Conservation (phyloP, 2,888 invertebrate species). For the Acheta domesticus region DNA sequence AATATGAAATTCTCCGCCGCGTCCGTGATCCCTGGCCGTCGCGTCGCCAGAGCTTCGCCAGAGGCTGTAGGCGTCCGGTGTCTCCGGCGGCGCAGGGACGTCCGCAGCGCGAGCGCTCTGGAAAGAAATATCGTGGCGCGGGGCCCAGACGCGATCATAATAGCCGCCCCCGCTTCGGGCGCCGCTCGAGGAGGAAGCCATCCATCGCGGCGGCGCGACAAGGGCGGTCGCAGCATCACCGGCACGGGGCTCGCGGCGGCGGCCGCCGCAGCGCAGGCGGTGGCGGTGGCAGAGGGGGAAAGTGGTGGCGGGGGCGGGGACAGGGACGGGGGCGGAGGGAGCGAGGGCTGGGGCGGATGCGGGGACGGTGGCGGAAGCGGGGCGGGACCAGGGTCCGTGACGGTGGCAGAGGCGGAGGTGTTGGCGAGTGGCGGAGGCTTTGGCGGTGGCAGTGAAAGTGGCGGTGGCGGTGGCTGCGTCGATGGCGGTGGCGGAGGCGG, state of each 20-base stretch:
- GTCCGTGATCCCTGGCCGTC: background rate
- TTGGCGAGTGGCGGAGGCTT: no score
- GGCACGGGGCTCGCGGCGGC: background rate
- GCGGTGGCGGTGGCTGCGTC: no score
- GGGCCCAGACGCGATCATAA: constrained; percentile 6
- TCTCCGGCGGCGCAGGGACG: background rate
- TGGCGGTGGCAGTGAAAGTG: no score
- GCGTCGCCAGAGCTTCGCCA: background rate
- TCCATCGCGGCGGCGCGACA: background rate
- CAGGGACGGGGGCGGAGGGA: no score
- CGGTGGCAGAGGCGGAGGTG: no score
- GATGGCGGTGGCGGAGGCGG: no score
- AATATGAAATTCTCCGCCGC: no score
- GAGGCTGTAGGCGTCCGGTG: background rate
- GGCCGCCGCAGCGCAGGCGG: no score
- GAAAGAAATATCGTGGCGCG: background rate
- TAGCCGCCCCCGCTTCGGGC: background rate
- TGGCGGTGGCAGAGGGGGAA: no score
- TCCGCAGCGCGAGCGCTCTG: background rate
- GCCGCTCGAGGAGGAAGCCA: background rate
- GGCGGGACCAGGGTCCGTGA: accelerated
- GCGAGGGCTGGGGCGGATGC: no score
- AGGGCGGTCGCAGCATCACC: background rate
- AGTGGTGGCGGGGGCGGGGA: no score
- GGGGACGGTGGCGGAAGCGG: no score